These are phyloP conservation scores for Gymnoscelis rufifasciata DNA, from an alignment of 2,888 invertebrate species.

Conservation along the genomic window DNA sequence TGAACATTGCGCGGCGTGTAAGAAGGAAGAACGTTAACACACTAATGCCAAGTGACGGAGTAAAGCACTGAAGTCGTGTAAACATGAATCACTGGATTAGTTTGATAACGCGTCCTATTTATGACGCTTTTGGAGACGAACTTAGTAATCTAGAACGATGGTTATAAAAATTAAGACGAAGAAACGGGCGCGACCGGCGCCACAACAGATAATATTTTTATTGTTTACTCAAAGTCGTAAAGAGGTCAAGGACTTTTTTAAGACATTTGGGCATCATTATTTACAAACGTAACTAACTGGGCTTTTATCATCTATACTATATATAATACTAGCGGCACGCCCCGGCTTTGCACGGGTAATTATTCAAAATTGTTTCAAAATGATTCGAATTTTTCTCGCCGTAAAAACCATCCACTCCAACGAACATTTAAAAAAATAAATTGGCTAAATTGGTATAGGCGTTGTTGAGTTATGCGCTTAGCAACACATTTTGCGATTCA, in stretches of 20 bases:
- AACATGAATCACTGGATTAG: conserved; percentile 43
- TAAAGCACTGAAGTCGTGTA: conserved; percentile 28
- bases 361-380: too few relatives aligned
- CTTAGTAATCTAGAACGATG: conserved; percentile 2
- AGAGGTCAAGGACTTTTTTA: not conserved
- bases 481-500: too few relatives aligned
- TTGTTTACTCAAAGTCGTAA: not conserved
- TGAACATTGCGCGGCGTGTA: conserved; percentile 43
- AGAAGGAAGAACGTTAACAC: conserved; percentile 53
- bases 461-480: too few relatives aligned
- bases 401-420: too few relatives aligned
- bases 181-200: not conserved
- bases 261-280: not conserved
- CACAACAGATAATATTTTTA: conserved; percentile 2
- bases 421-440: too few relatives aligned
- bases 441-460: too few relatives aligned
- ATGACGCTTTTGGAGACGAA: conserved; percentile 9
- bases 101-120: conserved; percentile 24
- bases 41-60: conserved; percentile 43
- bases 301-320: too few relatives aligned
- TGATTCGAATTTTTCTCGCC: too few relatives aligned
- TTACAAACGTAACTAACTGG: too few relatives aligned
- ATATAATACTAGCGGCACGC: too few relatives aligned
- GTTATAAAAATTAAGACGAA: conserved; percentile 5
- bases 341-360: too few relatives aligned